Evolutionary conservation across 2,797 vertebrate species (phyloP), one percentile per base, ranked within the genome.

Genomic region (Nyctibius grandis): DNA sequence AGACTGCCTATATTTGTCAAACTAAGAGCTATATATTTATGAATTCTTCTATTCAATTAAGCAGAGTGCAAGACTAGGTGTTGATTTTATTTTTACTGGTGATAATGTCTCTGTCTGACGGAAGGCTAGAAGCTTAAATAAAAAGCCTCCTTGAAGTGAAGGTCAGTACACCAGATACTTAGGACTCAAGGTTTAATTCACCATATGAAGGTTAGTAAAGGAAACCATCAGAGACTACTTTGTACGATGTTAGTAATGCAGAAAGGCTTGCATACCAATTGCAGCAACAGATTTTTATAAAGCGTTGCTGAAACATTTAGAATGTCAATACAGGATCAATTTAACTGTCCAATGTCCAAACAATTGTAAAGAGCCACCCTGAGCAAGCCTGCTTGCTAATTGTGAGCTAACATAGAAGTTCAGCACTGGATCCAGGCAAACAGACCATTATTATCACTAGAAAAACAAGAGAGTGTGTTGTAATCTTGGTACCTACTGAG

Each of bases 61-160:
- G 83, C 85, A 85, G 56, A 91, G 65, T 57, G 28, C 80, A 91
- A 87, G 68, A 82, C 36, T 42, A 57, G 15, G 64, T 61, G 65
- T 84, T 93, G 89, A 69, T 94, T 82, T 93, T 86, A 76, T 80
- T 95, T 96, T 94, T 91, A 91, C 51, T 91, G 75, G 86, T 0
- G 0, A 78, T 79, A 72, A 26, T 33, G 38, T 85, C 90, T 70
- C 61, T 68, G 54, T 38, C 79, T 81, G 81, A 90, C 1, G 1
- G 91, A 93, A 94, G 90, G 53, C 47, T 90, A 85, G 75, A 84
- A 83, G 81, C 79, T 93, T 88, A 64, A 85, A 95, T 79, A 86
- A 96, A 95, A 96, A 95, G 19, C 53, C 78, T 95, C 88, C 89
- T 95, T 97, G 84, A 91, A 86, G 42, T 50, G 92, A 97, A 97